A percentile compares a stretch with the other conserved stretches of the same genome.
phyloP scores from a whole-genome alignment of 2,888 invertebrate species.

The Steinernema scapterisci region DNA sequence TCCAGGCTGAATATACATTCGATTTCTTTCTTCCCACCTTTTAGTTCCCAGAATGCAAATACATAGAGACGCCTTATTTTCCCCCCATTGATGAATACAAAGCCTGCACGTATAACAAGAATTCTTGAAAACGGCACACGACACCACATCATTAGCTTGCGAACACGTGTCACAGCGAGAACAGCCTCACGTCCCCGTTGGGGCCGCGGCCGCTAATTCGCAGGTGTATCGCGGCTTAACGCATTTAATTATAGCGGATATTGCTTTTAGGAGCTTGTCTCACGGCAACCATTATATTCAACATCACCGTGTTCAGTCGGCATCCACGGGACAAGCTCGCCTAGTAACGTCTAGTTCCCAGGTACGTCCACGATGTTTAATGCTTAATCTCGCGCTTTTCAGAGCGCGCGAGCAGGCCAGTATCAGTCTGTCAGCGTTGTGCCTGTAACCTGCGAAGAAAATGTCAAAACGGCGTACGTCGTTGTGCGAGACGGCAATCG shows the following conservation, averaged over 20 bases:
- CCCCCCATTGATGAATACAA: no score
- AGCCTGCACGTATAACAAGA: no score
- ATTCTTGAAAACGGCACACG: no score
- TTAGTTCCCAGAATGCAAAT: no score
- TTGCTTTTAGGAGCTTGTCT: conserved; percentile 18
- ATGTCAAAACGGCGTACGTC: neutral
- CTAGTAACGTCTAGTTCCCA: conserved; percentile 7
- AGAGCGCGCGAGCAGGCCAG: neutral
- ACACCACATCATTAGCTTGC: no score
- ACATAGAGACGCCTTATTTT: no score
- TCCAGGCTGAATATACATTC: no score
- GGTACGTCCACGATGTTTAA: neutral
- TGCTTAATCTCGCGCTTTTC: neutral
- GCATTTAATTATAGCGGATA: neutral
- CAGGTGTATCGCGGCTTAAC: neutral
- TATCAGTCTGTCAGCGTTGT: conserved; percentile 1
- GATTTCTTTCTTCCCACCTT: no score
- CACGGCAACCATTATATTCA: conserved; percentile 16
- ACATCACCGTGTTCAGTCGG: neutral
- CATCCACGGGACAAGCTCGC: neutral
- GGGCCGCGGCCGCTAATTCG: no score
- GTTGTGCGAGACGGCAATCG: neutral
- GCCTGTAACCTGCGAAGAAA: neutral
- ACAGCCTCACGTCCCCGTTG: no score
- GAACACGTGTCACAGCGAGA: no score